These are phyloP conservation scores for Fopius arisanus DNA, from an alignment of 1,140 invertebrate genomes.

Conservation along the genomic window DNA sequence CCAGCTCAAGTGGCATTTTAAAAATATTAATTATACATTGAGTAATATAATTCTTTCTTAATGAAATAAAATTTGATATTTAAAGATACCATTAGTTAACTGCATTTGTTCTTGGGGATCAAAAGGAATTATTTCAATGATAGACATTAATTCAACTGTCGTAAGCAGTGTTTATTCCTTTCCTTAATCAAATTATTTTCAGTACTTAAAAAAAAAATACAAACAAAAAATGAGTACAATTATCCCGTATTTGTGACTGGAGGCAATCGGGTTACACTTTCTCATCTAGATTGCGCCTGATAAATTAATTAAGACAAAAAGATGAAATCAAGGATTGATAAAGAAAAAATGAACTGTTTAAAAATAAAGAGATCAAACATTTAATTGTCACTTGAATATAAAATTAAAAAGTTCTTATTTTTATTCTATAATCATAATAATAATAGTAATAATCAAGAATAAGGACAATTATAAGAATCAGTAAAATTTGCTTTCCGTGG, in stretches of 20 bases:
- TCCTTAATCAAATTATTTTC: constrained; percentile 49
- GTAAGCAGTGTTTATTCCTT: constrained; percentile 52
- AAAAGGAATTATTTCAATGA: background rate
- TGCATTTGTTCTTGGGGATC: background rate
- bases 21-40: background rate
- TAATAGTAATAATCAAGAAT: too few relatives aligned
- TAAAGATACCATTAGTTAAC: background rate
- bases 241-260: constrained; percentile 40
- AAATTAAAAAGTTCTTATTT: constrained; percentile 19
- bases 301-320: constrained; percentile 10
- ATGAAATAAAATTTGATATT: constrained; percentile 7
- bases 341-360: constrained; percentile 20
- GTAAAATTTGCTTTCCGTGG: constrained; percentile 25
- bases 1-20: background rate
- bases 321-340: background rate
- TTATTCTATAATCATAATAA: background rate
- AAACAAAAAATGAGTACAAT: constrained; percentile 33
- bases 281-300: constrained; percentile 17
- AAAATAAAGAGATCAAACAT: constrained; percentile 53
- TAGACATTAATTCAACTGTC: constrained; percentile 39
- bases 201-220: constrained; percentile 37
- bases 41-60: constrained; percentile 1
- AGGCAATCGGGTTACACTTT: constrained; percentile 41
- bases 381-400: constrained; percentile 47
- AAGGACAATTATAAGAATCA: constrained; percentile 35